Evolutionary conservation across 2,888 invertebrate species (phyloP).

Genomic region (Pristionchus japonicus): DNA sequence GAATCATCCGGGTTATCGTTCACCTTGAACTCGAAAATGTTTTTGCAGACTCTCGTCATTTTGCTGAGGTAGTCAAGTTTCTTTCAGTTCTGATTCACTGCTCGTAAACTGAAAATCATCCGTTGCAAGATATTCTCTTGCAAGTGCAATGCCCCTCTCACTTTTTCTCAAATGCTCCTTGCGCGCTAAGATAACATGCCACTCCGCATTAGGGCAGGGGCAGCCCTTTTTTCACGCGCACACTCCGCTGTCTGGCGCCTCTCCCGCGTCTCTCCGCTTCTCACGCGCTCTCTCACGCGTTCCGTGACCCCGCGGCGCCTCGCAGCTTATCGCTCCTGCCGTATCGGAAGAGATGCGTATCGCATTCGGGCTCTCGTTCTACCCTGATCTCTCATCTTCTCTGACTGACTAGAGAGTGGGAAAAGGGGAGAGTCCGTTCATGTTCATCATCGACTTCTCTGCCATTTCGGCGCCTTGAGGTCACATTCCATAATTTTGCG

Average conservation of each 20-base stretch:
- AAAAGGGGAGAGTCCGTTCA: background rate
- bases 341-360: background rate
- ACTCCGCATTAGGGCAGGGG: background rate
- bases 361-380: background rate
- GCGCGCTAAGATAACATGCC: conserved; percentile 34
- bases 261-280: background rate
- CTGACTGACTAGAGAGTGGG: background rate
- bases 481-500: conserved; percentile 29
- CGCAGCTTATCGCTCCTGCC: background rate
- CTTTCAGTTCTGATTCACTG: background rate
- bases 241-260: background rate
- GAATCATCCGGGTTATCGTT: background rate
- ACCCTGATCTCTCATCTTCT: background rate
- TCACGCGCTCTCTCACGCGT: background rate
- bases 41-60: background rate
- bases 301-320: conserved; percentile 28
- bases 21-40: background rate
- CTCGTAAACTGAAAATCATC: background rate
- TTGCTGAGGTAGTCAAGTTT: background rate
- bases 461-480: background rate
- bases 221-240: background rate
- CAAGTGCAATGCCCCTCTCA: background rate
- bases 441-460: background rate
- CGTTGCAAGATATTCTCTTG: background rate
- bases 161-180: background rate